These are phyloP conservation scores for Calliphora vomitoria DNA, from an alignment of 2,888 invertebrate genomes.

Conservation along the genomic window DNA sequence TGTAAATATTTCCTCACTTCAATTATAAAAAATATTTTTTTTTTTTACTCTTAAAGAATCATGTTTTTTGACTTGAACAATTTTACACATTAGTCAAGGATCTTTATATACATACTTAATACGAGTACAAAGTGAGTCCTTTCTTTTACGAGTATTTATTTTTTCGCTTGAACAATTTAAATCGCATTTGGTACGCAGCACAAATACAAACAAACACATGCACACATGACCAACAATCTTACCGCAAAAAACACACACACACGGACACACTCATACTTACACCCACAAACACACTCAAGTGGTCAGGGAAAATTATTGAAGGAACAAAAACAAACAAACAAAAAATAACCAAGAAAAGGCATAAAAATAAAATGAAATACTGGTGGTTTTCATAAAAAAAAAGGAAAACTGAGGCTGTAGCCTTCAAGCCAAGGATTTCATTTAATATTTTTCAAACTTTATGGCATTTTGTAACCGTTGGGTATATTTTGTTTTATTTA, in stretches of 20 bases:
- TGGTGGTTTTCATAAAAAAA: slow-evolving; percentile 4
- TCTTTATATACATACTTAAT: slow-evolving; percentile 50
- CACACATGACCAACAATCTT: slow-evolving; percentile 11
- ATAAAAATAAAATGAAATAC: slow-evolving; percentile 47
- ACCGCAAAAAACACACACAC: background rate
- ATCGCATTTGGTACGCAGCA: slow-evolving; percentile 47
- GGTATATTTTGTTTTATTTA: slow-evolving; percentile 66
- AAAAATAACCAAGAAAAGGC: background rate
- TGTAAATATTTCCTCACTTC: background rate
- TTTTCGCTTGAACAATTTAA: slow-evolving; percentile 59
- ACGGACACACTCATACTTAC: background rate
- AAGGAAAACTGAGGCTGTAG: slow-evolving; percentile 13
- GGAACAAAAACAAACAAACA: no score
- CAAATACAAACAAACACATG: slow-evolving; percentile 35
- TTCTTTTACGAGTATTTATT: slow-evolving; percentile 38
- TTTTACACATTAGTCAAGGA: slow-evolving; percentile 59
- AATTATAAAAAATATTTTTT: slow-evolving; percentile 1
- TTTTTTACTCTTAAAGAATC: background rate
- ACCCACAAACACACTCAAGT: slow-evolving; percentile 39
- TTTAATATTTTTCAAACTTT: slow-evolving; percentile 68
- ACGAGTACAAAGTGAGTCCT: slow-evolving; percentile 32
- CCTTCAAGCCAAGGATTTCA: slow-evolving; percentile 63
- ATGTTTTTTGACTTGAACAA: background rate
- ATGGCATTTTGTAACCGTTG: slow-evolving; percentile 58
- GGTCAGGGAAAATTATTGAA: slow-evolving; percentile 57